These are phyloP conservation scores for Limnephilus marmoratus DNA, from an alignment of 2,888 invertebrate species.

Conservation along the genomic window DNA sequence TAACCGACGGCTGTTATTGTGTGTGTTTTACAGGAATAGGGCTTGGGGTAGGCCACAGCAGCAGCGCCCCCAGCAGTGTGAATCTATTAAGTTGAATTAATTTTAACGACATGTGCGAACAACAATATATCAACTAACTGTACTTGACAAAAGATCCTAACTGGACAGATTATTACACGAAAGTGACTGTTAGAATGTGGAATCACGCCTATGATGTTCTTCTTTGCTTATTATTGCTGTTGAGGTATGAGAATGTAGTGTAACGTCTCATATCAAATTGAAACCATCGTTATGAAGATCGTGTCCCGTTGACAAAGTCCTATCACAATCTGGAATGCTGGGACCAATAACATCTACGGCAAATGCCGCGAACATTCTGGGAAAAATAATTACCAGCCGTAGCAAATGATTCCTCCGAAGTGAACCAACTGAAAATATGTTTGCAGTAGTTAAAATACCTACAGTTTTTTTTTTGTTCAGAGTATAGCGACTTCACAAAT, in stretches of 20 bases:
- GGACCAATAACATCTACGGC: neutral
- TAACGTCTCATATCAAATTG: neutral
- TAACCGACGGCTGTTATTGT: no score
- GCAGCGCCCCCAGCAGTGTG: no score
- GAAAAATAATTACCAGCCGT: constrained; percentile 62
- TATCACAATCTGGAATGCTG: neutral
- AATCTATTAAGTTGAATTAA: neutral
- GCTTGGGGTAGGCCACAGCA: no score
- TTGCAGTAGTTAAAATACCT: neutral
- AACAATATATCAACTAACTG: neutral
- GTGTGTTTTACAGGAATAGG: no score
- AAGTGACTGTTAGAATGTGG: neutral
- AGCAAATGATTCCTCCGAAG: constrained; percentile 57
- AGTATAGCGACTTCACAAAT: neutral
- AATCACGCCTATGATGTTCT: neutral
- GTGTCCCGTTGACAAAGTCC: neutral
- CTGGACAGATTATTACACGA: neutral
- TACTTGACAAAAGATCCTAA: neutral
- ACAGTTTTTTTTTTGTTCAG: neutral
- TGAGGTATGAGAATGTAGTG: neutral
- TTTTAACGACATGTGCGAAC: neutral
- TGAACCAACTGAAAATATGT: neutral
- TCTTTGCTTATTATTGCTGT: no score
- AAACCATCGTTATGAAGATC: neutral
- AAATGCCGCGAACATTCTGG: constrained; percentile 43